Evolutionary conservation across 2,797 vertebrate genomes (phyloP).

Genomic region (Myotis daubentonii): DNA sequence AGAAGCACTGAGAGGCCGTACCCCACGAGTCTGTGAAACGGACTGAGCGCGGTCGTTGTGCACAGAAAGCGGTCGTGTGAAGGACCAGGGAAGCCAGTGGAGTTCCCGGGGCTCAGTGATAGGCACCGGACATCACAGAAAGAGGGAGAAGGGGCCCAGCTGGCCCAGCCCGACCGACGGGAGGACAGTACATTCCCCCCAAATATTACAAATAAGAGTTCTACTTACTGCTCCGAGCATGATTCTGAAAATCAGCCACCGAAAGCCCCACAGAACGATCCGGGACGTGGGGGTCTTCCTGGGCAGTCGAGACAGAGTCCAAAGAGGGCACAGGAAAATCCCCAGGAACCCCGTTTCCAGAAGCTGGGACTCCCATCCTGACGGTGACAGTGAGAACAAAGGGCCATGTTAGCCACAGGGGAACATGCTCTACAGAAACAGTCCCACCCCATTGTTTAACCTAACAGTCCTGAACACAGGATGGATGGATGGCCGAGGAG

Average conservation of each 20-base stretch:
- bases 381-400: neutral
- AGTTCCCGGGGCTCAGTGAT: neutral
- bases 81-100: too few species aligned
- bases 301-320: slow-evolving; percentile 91
- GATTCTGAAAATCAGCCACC: slow-evolving; percentile 98
- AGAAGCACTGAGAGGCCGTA: fast-evolving
- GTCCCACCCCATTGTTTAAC: neutral
- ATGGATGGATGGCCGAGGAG: neutral
- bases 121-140: neutral
- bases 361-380: slow-evolving; percentile 98
- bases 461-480: neutral
- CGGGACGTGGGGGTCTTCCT: slow-evolving; percentile 87
- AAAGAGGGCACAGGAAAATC: slow-evolving; percentile 94
- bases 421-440: neutral
- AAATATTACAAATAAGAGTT: neutral
- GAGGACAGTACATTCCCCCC: neutral
- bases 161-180: fast-evolving
- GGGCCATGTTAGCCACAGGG: neutral
- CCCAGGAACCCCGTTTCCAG: slow-evolving; percentile 96
- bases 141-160: neutral
- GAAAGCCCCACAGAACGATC: slow-evolving; percentile 93
- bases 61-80: fast-evolving
- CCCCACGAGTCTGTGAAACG: fast-evolving
- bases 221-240: slow-evolving; percentile 97
- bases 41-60: too few species aligned